Evolutionary conservation across 2,113 vertebrate species (phyloP).

Genomic region (Forbesichthys papilliferus): DNA sequence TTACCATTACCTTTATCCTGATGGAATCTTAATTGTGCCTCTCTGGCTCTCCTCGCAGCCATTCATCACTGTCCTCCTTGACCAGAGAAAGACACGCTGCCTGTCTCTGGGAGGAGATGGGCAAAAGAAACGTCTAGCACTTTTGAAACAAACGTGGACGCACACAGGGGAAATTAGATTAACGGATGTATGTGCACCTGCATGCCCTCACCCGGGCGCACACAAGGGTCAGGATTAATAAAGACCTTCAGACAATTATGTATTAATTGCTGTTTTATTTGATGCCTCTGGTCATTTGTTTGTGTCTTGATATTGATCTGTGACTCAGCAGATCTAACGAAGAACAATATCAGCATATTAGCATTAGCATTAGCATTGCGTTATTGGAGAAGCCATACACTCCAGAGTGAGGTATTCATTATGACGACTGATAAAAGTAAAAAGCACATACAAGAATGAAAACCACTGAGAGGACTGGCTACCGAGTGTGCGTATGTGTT

Average conservation of each 20-base stretch:
- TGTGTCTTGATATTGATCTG: constrained; percentile 65
- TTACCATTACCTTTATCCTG: constrained; percentile 81
- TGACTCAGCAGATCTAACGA: constrained; percentile 52
- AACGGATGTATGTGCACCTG: constrained; percentile 2
- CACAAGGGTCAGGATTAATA: constrained; percentile 53
- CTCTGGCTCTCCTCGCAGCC: constrained; percentile 56
- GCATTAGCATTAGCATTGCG: constrained; percentile 37
- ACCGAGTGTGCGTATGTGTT: not conserved
- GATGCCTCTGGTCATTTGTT: constrained; percentile 60
- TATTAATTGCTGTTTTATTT: constrained; percentile 48
- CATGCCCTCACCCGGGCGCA: constrained; percentile 6
- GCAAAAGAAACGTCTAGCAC: constrained; percentile 18
- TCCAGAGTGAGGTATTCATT: constrained; percentile 55
- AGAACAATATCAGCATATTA: constrained; percentile 57
- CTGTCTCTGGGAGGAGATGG: constrained; percentile 30
- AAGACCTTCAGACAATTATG: constrained; percentile 56
- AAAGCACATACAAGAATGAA: constrained; percentile 37
- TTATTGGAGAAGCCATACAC: constrained; percentile 63
- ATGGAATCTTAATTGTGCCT: constrained; percentile 83
- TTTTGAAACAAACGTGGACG: constrained; percentile 51
- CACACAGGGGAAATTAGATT: constrained; percentile 31
- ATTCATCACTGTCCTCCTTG: constrained; percentile 74
- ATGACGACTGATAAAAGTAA: constrained; percentile 53
- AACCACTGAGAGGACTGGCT: constrained; percentile 38
- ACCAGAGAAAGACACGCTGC: constrained; percentile 58